phyloP scores from a whole-genome alignment of 2,113 vertebrate genomes.

The Mustela lutreola region DNA sequence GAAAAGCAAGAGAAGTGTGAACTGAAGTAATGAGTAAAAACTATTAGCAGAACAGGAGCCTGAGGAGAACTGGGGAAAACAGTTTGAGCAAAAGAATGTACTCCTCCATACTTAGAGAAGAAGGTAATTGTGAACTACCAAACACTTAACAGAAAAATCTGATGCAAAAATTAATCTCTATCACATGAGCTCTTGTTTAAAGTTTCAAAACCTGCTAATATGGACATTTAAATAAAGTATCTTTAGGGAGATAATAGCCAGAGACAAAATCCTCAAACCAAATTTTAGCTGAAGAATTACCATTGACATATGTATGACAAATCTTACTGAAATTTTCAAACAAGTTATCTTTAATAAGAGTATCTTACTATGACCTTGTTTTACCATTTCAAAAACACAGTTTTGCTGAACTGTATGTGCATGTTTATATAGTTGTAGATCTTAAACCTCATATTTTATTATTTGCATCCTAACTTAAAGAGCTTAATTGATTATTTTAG shows the following conservation, averaged over 20 bases:
- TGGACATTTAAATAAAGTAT: background rate
- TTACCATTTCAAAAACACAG: background rate
- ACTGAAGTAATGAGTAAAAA: background rate
- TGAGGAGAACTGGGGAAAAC: background rate
- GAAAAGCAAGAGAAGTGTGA: background rate
- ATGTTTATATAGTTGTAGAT: background rate
- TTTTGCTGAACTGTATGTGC: background rate
- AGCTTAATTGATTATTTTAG: background rate
- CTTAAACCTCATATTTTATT: background rate
- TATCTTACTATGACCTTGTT: background rate
- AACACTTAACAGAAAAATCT: background rate
- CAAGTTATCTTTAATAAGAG: background rate
- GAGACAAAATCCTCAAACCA: background rate
- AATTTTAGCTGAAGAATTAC: background rate
- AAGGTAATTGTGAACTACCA: background rate
- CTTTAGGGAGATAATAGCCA: background rate
- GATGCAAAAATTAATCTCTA: background rate
- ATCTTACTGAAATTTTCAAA: background rate
- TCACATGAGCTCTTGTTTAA: background rate
- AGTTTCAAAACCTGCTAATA: background rate
- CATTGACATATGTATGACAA: background rate
- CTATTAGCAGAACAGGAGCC: background rate
- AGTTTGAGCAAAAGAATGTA: background rate
- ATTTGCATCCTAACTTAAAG: background rate
- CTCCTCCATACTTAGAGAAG: background rate